phyloP scores from a whole-genome alignment of 2,888 invertebrate genomes.

The Macaria liturata region DNA sequence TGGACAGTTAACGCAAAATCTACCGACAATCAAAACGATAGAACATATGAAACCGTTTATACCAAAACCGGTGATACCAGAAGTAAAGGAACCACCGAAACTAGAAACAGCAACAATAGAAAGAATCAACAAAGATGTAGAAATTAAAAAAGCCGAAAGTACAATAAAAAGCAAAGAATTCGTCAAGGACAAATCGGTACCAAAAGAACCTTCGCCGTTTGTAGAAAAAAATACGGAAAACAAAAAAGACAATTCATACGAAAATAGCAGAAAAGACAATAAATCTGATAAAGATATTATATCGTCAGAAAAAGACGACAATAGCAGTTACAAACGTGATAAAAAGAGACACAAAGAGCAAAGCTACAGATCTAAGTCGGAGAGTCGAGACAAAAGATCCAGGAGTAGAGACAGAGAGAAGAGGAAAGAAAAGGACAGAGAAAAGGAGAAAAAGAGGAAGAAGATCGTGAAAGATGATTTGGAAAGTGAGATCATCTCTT shows the following conservation, averaged over 20 bases:
- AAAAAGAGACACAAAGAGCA: slow-evolving; percentile 58
- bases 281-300: slow-evolving; percentile 27
- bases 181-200: slow-evolving; percentile 13
- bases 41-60: slow-evolving; percentile 31
- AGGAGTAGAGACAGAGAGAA: slow-evolving; percentile 46
- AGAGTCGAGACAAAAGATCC: slow-evolving; percentile 49
- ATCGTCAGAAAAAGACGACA: slow-evolving; percentile 31
- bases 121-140: slow-evolving; percentile 22
- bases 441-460: slow-evolving; percentile 45
- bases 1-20: slow-evolving; percentile 45
- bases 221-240: slow-evolving; percentile 34
- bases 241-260: slow-evolving; percentile 29
- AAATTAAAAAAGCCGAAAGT: slow-evolving; percentile 24
- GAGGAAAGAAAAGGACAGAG: slow-evolving; percentile 46
- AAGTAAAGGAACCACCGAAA: slow-evolving; percentile 39
- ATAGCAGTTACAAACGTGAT: slow-evolving; percentile 44
- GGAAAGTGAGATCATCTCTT: slow-evolving; percentile 68
- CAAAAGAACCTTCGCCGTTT: slow-evolving; percentile 21
- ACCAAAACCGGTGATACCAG: slow-evolving; percentile 35
- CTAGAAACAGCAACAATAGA: slow-evolving; percentile 33
- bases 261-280: slow-evolving; percentile 20
- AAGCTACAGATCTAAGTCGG: slow-evolving; percentile 56
- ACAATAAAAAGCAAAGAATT: slow-evolving; percentile 13
- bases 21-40: slow-evolving; percentile 46
- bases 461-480: slow-evolving; percentile 54